These are phyloP conservation scores for Muscidifurax raptorellus DNA, from an alignment of 1,140 invertebrate species.

Conservation along the genomic window DNA sequence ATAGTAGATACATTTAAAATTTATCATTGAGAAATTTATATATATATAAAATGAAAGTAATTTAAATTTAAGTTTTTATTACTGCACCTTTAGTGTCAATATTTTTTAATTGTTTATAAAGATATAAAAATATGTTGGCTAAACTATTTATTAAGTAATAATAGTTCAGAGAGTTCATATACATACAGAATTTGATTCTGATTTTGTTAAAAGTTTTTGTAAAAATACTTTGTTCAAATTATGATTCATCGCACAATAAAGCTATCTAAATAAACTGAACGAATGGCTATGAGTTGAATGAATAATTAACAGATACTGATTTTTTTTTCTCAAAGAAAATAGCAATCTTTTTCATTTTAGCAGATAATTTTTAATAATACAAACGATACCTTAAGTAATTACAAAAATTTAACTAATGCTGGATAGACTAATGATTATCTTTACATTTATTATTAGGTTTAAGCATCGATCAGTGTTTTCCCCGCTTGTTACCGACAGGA, in stretches of 20 bases:
- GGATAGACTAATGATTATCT: slow-evolving; percentile 10
- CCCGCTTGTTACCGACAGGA: slow-evolving; percentile 82
- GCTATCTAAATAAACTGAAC: not conserved
- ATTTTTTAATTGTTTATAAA: not conserved
- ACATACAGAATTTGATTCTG: not conserved
- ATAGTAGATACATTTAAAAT: too few relatives aligned
- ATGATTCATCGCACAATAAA: not conserved
- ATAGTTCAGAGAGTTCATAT: not conserved
- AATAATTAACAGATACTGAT: not conserved
- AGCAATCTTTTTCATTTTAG: not conserved
- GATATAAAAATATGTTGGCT: not conserved
- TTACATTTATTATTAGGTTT: slow-evolving; percentile 11
- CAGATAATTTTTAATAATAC: not conserved
- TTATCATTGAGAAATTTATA: not conserved
- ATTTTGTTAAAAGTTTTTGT: not conserved
- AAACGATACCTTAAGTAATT: slow-evolving; percentile 6
- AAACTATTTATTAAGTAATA: not conserved
- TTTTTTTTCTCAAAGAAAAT: slow-evolving; percentile 13
- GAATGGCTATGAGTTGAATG: not conserved
- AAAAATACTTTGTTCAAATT: slow-evolving; percentile 9
- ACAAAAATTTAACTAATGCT: slow-evolving; percentile 33
- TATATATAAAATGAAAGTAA: not conserved
- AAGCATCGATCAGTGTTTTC: slow-evolving; percentile 77
- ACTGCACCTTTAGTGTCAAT: not conserved
- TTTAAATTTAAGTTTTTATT: not conserved